phyloP scores from a whole-genome alignment of 2,888 invertebrate species.

The Hecatera dysodea region DNA sequence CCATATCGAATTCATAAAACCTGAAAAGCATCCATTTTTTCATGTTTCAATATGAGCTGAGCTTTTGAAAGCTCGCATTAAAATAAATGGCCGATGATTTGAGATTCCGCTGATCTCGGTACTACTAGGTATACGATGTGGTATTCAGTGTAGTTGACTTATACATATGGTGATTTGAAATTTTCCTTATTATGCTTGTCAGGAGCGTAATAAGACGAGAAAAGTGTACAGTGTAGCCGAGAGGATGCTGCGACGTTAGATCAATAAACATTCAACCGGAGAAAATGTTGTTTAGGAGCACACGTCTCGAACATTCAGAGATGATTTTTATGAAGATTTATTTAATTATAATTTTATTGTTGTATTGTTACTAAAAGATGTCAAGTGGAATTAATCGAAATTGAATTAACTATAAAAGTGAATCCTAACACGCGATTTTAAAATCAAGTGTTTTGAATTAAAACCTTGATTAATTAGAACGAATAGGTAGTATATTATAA shows the following conservation, averaged over 20 bases:
- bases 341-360: background rate
- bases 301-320: slow-evolving; percentile 14
- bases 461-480: too few species aligned
- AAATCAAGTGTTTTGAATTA: too few species aligned
- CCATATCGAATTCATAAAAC: background rate
- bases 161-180: background rate
- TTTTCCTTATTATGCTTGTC: slow-evolving; percentile 18
- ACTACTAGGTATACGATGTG: background rate
- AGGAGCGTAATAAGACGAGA: slow-evolving; percentile 25
- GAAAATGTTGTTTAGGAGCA: slow-evolving; percentile 69
- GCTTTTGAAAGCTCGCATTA: slow-evolving; percentile 6
- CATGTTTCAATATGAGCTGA: background rate
- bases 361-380: background rate
- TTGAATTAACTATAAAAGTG: background rate
- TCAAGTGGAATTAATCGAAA: too few species aligned
- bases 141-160: background rate
- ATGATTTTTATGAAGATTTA: background rate
- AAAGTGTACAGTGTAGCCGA: slow-evolving; percentile 49
- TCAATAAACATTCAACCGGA: slow-evolving; percentile 79
- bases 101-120: background rate
- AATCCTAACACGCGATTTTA: too few species aligned
- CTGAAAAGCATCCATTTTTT: background rate
- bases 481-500: too few species aligned
- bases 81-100: background rate
- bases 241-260: slow-evolving; percentile 83